These are phyloP conservation scores for Pitta sordida DNA, from an alignment of 2,113 vertebrate species.

Conservation along the genomic window DNA sequence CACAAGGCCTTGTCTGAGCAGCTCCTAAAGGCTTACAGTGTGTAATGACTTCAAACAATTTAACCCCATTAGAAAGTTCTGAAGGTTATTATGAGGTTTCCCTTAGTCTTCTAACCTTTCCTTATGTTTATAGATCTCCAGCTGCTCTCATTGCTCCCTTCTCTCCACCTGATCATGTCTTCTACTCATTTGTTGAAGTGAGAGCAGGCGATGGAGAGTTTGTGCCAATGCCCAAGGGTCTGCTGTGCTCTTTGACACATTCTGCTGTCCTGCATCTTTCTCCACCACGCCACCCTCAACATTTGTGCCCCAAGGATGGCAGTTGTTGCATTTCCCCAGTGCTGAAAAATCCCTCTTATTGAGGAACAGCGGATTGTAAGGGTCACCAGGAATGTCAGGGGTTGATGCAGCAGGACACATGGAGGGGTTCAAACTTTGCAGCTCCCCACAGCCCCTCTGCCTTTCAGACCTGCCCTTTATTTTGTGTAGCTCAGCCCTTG, in stretches of 20 bases:
- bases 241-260: fast-evolving
- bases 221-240: not conserved
- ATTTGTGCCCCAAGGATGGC: not conserved
- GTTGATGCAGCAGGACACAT: not conserved
- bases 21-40: not conserved
- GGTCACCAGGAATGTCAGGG: not conserved
- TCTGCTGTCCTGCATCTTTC: not conserved
- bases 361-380: not conserved
- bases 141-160: not conserved
- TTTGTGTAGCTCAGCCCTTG: not conserved
- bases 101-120: not conserved
- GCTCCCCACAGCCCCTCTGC: fast-evolving
- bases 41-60: not conserved
- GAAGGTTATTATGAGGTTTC: not conserved
- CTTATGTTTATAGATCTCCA: not conserved
- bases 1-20: not conserved
- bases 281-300: not conserved
- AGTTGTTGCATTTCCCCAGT: not conserved
- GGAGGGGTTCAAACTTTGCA: not conserved
- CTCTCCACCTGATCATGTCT: not conserved
- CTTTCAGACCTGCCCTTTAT: fast-evolving
- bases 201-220: not conserved
- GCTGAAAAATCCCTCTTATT: not conserved
- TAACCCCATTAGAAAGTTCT: not conserved
- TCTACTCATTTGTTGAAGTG: not conserved